Conservation (phyloP, 2,113 vertebrate genomes). For the Furnarius figulus region DNA sequence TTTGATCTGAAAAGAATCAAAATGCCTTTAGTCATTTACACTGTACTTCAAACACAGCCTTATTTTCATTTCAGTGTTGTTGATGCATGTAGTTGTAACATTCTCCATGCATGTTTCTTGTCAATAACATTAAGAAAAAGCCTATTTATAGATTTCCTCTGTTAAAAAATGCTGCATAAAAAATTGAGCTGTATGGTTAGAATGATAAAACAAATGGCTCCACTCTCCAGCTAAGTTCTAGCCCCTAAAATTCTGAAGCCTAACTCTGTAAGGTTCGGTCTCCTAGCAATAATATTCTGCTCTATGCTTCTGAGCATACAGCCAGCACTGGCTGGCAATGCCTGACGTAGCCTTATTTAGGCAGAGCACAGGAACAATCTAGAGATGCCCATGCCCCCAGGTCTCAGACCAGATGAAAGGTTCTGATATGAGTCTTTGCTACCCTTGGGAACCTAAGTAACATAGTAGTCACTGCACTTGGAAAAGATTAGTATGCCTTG, state of each 20-base stretch:
- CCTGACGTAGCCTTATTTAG: constrained; percentile 5
- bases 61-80: constrained; percentile 22
- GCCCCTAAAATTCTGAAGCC: background rate
- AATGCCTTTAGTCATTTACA: constrained; percentile 18
- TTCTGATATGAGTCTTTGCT: background rate
- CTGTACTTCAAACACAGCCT: background rate
- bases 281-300: background rate
- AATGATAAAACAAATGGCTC: background rate
- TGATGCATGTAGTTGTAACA: constrained; percentile 4
- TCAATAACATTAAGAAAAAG: constrained; percentile 19
- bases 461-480: background rate
- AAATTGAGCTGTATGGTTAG: background rate
- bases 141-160: background rate
- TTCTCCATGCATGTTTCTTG: background rate
- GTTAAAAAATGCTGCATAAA: constrained; percentile 4
- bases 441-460: background rate
- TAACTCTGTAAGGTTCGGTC: background rate
- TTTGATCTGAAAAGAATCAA: constrained; percentile 41
- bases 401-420: background rate
- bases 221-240: background rate
- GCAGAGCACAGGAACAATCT: background rate
- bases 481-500: background rate
- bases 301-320: background rate
- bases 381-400: background rate
- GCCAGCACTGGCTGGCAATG: background rate